Percentiles rank a stretch among this genome's conserved stretches.
Conservation (phyloP, 2,888 invertebrate genomes). For the Biston stratarius region DNA sequence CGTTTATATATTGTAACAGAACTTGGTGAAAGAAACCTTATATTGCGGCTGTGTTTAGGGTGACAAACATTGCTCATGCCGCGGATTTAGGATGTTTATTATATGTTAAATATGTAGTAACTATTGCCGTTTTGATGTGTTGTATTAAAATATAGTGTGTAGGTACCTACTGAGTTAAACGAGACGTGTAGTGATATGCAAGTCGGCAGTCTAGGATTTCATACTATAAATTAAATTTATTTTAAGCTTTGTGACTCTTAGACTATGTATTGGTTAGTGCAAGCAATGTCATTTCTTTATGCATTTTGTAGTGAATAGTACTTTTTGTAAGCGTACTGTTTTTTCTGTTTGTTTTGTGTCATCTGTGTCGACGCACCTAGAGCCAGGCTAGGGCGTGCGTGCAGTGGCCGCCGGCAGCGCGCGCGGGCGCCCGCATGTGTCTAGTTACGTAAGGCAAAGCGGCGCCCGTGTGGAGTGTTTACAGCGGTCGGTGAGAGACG, state of each 20-base stretch:
- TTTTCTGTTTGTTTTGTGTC: too few species aligned
- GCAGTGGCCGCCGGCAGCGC: conserved; percentile 43
- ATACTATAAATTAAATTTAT: too few species aligned
- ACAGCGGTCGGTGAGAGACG: conserved; percentile 73
- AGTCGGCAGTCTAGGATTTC: too few species aligned
- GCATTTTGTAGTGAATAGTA: too few species aligned
- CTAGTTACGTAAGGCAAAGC: conserved; percentile 71
- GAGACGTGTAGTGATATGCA: conserved; percentile 16
- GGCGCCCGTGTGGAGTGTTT: conserved; percentile 70
- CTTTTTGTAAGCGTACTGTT: too few species aligned
- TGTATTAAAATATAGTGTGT: conserved; percentile 10
- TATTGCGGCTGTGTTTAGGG: not conserved
- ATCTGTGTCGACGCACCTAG: not conserved
- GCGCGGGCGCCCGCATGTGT: conserved; percentile 46
- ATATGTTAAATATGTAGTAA: not conserved
- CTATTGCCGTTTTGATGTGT: not conserved
- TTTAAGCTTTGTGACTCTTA: too few species aligned
- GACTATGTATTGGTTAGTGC: too few species aligned
- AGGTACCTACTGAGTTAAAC: conserved; percentile 21
- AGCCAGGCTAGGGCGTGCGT: conserved; percentile 44
- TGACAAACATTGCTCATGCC: too few species aligned
- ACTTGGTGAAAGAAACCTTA: too few species aligned
- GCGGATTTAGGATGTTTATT: not conserved
- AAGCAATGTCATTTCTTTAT: too few species aligned
- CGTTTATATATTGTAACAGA: too few species aligned